phyloP scores from a whole-genome alignment of 2,888 invertebrate species.

The Tachina grossa region DNA sequence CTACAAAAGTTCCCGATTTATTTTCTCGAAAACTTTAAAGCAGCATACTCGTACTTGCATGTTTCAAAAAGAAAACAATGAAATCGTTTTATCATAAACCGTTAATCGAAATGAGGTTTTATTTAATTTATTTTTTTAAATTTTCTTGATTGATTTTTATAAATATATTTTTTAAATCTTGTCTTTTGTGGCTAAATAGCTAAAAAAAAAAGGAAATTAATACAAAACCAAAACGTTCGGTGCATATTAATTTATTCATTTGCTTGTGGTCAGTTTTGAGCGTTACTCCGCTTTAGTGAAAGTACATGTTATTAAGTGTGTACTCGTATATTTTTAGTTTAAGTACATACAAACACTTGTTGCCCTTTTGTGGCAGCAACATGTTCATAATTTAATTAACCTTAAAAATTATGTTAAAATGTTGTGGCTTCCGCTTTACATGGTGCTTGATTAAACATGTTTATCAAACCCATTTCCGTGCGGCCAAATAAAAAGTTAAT shows the following conservation, averaged over 20 bases:
- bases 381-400: constrained; percentile 49
- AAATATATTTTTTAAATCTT: not conserved
- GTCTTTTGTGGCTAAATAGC: not conserved
- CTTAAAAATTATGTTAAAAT: constrained; percentile 43
- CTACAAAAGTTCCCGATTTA: not conserved
- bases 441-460: constrained; percentile 64
- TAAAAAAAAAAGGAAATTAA: constrained; percentile 46
- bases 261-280: constrained; percentile 11
- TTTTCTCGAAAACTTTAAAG: not conserved
- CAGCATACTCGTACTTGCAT: constrained; percentile 12
- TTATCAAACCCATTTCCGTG: constrained; percentile 64
- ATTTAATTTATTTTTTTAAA: constrained; percentile 2
- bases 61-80: constrained; percentile 1
- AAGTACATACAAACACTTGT: constrained; percentile 54
- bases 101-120: not conserved
- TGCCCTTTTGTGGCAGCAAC: constrained; percentile 31
- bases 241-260: constrained; percentile 59
- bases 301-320: not conserved
- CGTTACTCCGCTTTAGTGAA: constrained; percentile 8
- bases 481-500: constrained; percentile 7
- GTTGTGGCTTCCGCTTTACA: constrained; percentile 37
- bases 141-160: constrained; percentile 13
- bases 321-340: not conserved
- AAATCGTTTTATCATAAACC: not conserved
- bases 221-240: constrained; percentile 55